Base-by-base conservation (phyloP, 1,140 invertebrate genomes). In the Drosophila ananassae region DNA sequence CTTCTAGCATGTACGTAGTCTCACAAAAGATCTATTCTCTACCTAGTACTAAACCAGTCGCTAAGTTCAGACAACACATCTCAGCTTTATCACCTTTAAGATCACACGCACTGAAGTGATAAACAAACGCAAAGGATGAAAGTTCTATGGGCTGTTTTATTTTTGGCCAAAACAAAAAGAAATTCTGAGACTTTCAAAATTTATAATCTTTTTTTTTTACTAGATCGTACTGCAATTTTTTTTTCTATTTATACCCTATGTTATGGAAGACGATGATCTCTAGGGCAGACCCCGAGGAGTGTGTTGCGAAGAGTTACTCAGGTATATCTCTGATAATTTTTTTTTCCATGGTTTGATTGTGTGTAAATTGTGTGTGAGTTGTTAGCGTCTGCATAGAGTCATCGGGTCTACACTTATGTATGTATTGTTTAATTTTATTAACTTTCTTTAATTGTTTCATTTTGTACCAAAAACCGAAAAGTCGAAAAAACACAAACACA, bases 61-160 rank as follows among this genome's bases (percentile, higher is more conserved):
- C 25, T 62, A 32, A 63, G 55, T 66, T 44, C 50, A 46, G 50
- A 52, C 73, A 56, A 66, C 50, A 52, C 73, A 87, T 85, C 82
- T 85, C 82, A 87, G 81, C 78, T 87, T 85, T 78, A 85, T 75
- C 75, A 56, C 52, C 39, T 46, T 62, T 55, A 55, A 51, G 51
- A 68, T 47, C 39, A 50, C 50, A 58, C 46, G 58, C 25, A 62
- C 63, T 44, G 10, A 54, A 44, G 72, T 59, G 41, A 68, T 41
- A 57, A 76, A 47, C 28, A 22, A 58, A 39, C 52, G 28, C 30
- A 37, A 57, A 57, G 50, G 52, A 69, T 68, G 48, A 48, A 47
- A n/a, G 17, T 9, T 46, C 41, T 74, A 51, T 30, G 61, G 72
- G 54, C 73, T 75, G 68, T 75, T 61, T 41, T 57, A 21, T 4